Percentiles rank a stretch among this genome's conserved stretches.
phyloP scores from a whole-genome alignment of 2,113 vertebrate genomes.

The Gallinago jamesoni region DNA sequence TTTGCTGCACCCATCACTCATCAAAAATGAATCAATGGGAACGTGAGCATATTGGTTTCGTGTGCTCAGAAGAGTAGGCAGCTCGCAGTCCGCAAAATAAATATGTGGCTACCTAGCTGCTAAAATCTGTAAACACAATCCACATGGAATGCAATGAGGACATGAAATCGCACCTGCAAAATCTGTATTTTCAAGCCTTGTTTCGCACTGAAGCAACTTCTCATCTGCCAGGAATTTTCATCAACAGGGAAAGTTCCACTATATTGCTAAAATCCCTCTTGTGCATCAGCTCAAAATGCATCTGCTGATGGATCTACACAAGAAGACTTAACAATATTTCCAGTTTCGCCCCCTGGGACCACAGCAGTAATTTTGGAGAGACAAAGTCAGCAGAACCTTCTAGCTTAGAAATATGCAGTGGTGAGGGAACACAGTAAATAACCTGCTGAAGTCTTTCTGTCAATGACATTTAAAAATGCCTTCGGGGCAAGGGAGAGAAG shows the following conservation, averaged over 20 bases:
- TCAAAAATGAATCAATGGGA: neutral
- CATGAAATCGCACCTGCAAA: neutral
- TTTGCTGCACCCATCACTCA: neutral
- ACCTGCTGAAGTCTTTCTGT: neutral
- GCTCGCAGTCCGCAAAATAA: neutral
- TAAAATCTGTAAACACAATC: neutral
- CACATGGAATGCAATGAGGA: neutral
- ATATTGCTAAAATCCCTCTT: neutral
- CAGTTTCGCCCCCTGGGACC: neutral
- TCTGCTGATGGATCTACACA: constrained; percentile 31
- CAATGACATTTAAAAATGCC: neutral
- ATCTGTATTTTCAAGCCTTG: neutral
- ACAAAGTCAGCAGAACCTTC: neutral
- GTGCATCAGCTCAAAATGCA: neutral
- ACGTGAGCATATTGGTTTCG: neutral
- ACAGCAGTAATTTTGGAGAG: constrained; percentile 28
- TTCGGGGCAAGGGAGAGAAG: neutral
- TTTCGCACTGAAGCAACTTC: neutral
- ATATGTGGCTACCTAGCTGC: neutral
- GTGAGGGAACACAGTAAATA: constrained; percentile 10
- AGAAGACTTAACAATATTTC: constrained; percentile 27
- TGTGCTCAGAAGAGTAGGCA: neutral
- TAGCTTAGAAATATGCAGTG: neutral
- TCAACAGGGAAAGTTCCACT: neutral
- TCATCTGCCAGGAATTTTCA: neutral